Evolutionary conservation across 2,797 vertebrate species (phyloP).

Genomic region (Nannoperca australis): DNA sequence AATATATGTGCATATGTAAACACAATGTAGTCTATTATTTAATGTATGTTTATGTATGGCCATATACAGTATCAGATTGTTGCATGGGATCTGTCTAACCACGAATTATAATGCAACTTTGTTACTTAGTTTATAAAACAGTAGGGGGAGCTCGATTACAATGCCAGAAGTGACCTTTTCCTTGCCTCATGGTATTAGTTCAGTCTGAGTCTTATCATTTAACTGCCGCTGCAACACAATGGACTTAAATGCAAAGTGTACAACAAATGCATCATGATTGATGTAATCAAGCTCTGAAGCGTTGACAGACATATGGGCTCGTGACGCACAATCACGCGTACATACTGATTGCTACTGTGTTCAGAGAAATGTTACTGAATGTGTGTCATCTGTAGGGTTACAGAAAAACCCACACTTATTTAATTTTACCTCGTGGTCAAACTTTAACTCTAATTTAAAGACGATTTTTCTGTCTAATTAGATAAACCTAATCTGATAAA

Average conservation of each 20-base stretch:
- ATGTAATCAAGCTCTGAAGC: not conserved
- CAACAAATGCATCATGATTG: not conserved
- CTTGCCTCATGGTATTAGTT: not conserved
- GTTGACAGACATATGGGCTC: too few relatives aligned
- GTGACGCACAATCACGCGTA: not conserved
- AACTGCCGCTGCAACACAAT: not conserved
- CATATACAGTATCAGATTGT: not conserved
- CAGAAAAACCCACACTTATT: not conserved
- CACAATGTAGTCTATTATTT: not conserved
- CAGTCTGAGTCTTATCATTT: not conserved
- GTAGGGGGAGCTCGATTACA: constrained; percentile 57
- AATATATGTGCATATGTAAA: not conserved
- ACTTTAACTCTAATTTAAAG: constrained; percentile 14
- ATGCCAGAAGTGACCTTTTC: not conserved
- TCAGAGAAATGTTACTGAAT: not conserved
- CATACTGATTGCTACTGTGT: not conserved
- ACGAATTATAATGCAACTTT: not conserved
- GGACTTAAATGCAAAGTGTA: not conserved
- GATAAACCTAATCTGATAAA: constrained; percentile 16
- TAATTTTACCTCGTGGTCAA: constrained; percentile 1
- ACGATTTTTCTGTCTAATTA: not conserved
- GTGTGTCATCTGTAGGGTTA: not conserved
- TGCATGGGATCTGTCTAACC: not conserved
- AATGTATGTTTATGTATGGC: not conserved
- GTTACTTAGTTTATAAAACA: constrained; percentile 15